phyloP scores from a whole-genome alignment of 2,888 invertebrate genomes.

The Clanis bilineata region DNA sequence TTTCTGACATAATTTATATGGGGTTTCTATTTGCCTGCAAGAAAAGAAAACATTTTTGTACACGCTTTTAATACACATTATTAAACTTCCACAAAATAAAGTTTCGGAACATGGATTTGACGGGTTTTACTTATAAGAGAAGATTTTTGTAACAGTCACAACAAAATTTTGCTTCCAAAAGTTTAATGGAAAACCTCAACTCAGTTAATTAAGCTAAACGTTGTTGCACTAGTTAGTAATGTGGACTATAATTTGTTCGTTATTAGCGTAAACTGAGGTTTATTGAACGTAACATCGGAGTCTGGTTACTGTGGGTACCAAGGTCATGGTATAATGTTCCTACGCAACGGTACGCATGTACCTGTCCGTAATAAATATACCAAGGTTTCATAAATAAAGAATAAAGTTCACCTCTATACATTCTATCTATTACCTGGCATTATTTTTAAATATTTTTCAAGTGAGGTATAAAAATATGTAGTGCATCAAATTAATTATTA shows the following conservation, averaged over 20 bases:
- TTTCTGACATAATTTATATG: slow-evolving; percentile 54
- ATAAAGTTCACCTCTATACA: no score
- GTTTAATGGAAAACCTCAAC: not conserved
- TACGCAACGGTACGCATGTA: not conserved
- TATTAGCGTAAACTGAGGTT: slow-evolving; percentile 8
- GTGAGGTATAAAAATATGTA: no score
- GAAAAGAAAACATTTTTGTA: not conserved
- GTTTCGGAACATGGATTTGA: not conserved
- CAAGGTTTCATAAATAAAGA: not conserved
- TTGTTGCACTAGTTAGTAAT: not conserved
- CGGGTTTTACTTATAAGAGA: not conserved
- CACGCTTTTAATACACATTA: not conserved
- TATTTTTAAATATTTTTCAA: no score
- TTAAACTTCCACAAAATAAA: not conserved
- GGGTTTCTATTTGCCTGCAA: not conserved
- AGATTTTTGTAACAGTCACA: not conserved
- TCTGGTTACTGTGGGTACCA: slow-evolving; percentile 15
- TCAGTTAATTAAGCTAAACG: not conserved
- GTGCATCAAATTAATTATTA: no score
- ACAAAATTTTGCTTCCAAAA: not conserved
- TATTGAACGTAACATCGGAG: slow-evolving; percentile 8
- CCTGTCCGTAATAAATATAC: not conserved
- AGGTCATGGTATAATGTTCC: slow-evolving; percentile 13
- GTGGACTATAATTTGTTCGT: not conserved
- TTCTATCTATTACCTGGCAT: no score